Conservation (phyloP, 2,888 invertebrate genomes). For the Sesia bembeciformis region DNA sequence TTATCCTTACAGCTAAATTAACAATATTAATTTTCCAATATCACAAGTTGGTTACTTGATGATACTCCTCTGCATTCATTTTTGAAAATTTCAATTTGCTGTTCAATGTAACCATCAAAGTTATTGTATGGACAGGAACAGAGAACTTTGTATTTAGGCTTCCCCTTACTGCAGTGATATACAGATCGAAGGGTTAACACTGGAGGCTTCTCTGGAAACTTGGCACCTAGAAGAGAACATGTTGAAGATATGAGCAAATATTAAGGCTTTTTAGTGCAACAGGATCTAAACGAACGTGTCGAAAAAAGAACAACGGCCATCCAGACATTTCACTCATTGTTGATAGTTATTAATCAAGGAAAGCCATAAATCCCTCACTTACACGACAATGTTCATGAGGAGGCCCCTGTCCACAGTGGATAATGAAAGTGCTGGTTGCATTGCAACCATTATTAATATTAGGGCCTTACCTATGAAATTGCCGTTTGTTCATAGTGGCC, state of each 20-base stretch:
- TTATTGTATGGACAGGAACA: slow-evolving; percentile 54
- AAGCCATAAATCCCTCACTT: too few species aligned
- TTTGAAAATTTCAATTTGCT: slow-evolving; percentile 65
- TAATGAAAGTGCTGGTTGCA: too few species aligned
- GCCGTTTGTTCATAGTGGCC: too few species aligned
- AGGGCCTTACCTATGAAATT: too few species aligned
- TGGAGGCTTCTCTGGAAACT: slow-evolving; percentile 75
- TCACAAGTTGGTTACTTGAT: slow-evolving; percentile 31
- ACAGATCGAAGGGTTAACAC: slow-evolving; percentile 68
- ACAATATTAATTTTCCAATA: slow-evolving; percentile 29
- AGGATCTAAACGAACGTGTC: too few species aligned
- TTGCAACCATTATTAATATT: too few species aligned
- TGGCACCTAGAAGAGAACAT: slow-evolving; percentile 33
- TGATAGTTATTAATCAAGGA: too few species aligned
- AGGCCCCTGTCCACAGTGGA: too few species aligned
- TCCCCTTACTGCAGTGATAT: slow-evolving; percentile 67
- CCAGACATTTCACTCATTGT: too few species aligned
- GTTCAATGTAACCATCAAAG: slow-evolving; percentile 62
- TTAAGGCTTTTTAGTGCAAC: too few species aligned
- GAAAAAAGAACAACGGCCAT: too few species aligned
- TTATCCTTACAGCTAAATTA: slow-evolving; percentile 7
- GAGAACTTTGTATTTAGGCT: slow-evolving; percentile 55
- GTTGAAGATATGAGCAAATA: not conserved
- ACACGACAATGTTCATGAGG: too few species aligned
- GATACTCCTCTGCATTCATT: slow-evolving; percentile 50